Evolutionary conservation across 2,113 vertebrate genomes (phyloP), one percentile per base, ranked within the genome.

Genomic region (Pygoscelis antarcticus): DNA sequence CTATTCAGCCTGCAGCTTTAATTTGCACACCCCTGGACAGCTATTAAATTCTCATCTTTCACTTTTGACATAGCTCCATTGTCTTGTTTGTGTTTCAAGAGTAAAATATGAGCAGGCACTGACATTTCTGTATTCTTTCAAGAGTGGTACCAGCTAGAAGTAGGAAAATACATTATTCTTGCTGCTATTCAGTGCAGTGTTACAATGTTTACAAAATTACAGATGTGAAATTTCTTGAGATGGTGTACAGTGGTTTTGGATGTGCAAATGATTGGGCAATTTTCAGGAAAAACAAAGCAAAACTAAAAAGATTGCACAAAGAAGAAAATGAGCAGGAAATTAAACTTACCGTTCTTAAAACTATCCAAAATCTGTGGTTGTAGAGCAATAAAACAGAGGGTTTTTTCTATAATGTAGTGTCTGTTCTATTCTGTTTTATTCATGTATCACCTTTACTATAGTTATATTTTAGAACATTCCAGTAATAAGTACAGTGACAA

Each of bases 31-130:
- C 47, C 49, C 30, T 93, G 83, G 85, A 83, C 58, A 61, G 30
- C 54, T 65, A 86, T 90, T 92, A 95, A 90, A 86, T 57, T 77
- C 58, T 90, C 72, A 46, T 93, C 34, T 80, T 92, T 86, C 54
- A 77, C 27, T 86, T 92, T 72, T 65, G 79, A 86, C 46, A 72
- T n/a, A 61, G 26, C 5, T 69, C 14, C 40, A 30, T 83, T 95
- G 34, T 93, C 84, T 57, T 89, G 62, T 66, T 92, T 76, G 34
- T 17, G 3, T 92, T 95, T 93, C 75, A 65, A 77, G 40, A 85
- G 38, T 69, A 93, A 93, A 85, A 85, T 85, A 90, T 40, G 38
- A 92, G 21, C 9, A 2, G 47, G 4, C 30, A 55, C 21, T 70
- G 83, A 40, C 30, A 77, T 87, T 77, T 88, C 47, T 77, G 36